These are phyloP conservation scores for Drosophila busckii DNA, from an alignment of 1,140 invertebrate species.

Conservation along the genomic window DNA sequence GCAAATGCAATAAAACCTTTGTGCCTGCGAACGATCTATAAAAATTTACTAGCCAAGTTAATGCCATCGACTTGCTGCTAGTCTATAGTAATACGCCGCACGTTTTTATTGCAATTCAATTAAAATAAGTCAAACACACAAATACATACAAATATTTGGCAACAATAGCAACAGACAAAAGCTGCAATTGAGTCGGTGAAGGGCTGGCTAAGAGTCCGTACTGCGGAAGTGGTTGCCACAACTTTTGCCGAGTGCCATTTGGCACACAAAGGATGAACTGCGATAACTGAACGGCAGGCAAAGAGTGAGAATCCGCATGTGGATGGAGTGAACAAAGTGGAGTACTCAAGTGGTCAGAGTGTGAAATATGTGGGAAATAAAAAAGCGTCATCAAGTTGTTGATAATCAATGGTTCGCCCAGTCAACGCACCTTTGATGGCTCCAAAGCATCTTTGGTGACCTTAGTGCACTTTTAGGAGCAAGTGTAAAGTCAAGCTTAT, in stretches of 20 bases:
- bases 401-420: too few relatives aligned
- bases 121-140: conserved; percentile 16
- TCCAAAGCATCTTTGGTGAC: too few relatives aligned
- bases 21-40: conserved; percentile 12
- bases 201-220: conserved; percentile 31
- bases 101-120: conserved; percentile 55
- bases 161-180: conserved; percentile 30
- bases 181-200: conserved; percentile 39
- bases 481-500: too few relatives aligned
- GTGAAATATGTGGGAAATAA: too few relatives aligned
- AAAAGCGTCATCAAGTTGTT: too few relatives aligned
- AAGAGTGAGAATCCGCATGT: too few relatives aligned
- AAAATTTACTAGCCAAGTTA: conserved; percentile 34
- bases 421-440: too few relatives aligned
- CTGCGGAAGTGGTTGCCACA: conserved; percentile 45
- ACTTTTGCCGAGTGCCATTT: conserved; percentile 52
- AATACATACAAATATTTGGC: not conserved
- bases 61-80: conserved; percentile 38
- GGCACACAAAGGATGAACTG: conserved; percentile 28
- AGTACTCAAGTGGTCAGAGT: too few relatives aligned
- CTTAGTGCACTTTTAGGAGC: too few relatives aligned
- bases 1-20: conserved; percentile 34
- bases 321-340: too few relatives aligned
- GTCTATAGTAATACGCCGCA: conserved; percentile 40
- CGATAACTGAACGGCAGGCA: conserved; percentile 6